phyloP scores from a whole-genome alignment of 2,888 invertebrate genomes.

The Drosophila prolongata region DNA sequence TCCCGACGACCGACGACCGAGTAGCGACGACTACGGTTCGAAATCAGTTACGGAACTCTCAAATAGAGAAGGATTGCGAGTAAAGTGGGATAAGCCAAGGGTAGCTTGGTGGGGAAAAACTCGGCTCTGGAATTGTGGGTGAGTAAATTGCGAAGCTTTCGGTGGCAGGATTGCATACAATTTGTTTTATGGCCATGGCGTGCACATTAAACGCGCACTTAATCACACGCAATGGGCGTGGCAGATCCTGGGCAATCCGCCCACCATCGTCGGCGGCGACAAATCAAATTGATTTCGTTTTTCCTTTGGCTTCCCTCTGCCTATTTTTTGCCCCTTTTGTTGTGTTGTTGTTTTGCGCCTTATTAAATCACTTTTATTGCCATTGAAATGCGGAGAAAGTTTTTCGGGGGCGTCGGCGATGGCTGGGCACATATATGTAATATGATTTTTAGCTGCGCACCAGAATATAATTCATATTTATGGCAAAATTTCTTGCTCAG shows the following conservation, averaged over 20 bases:
- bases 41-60: conserved; percentile 25
- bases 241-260: conserved; percentile 22
- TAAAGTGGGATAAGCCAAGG: not conserved
- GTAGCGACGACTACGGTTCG: conserved; percentile 4
- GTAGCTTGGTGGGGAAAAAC: not conserved
- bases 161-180: conserved; percentile 68
- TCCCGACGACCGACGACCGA: conserved; percentile 1
- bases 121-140: conserved; percentile 5
- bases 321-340: conserved; percentile 18
- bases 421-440: conserved; percentile 52
- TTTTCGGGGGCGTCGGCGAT: conserved; percentile 16
- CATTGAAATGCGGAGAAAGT: conserved; percentile 76
- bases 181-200: conserved; percentile 74
- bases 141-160: conserved; percentile 39
- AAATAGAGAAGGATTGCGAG: conserved; percentile 19
- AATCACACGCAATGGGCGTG: conserved; percentile 73
- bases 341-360: conserved; percentile 45
- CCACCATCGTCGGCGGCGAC: conserved; percentile 51
- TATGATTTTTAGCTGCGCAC: conserved; percentile 53
- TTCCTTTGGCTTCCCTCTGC: conserved; percentile 7
- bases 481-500: conserved; percentile 36
- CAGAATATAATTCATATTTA: conserved; percentile 56
- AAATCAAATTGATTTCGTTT: conserved; percentile 75
- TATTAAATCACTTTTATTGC: conserved; percentile 79
- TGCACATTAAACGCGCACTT: conserved; percentile 77